Conservation (phyloP, 2,113 vertebrate genomes). For the Lates calcarifer region DNA sequence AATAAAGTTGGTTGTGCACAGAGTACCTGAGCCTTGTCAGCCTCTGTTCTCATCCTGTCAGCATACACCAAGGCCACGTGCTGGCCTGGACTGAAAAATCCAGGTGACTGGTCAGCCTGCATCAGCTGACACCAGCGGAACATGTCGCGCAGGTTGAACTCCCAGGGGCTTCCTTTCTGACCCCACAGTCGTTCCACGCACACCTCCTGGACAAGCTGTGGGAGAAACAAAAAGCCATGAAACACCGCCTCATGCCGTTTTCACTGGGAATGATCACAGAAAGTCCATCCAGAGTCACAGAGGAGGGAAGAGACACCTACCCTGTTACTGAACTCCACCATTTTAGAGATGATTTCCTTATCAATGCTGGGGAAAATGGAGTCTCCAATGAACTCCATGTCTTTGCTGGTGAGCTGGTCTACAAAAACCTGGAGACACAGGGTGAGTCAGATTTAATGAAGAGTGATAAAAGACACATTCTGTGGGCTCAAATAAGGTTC, state of each 20-base stretch:
- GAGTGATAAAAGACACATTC: background rate
- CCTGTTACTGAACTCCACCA: constrained; percentile 96
- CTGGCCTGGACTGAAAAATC: constrained; percentile 92
- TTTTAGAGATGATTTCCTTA: constrained; percentile 89
- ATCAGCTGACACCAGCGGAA: constrained; percentile 99
- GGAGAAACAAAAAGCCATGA: background rate
- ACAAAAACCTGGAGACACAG: constrained; percentile 89
- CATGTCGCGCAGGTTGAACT: constrained; percentile 97
- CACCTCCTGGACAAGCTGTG: constrained; percentile 91
- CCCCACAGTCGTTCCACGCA: constrained; percentile 92
- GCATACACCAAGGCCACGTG: constrained; percentile 94
- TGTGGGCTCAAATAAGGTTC: no score
- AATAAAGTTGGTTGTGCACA: background rate
- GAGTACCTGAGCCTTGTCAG: constrained; percentile 89
- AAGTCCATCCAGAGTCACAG: background rate
- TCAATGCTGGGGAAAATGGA: constrained; percentile 92
- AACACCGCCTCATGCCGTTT: background rate
- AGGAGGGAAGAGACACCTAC: constrained; percentile 75
- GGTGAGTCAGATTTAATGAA: background rate
- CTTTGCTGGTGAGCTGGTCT: constrained; percentile 92
- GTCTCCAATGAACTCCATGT: constrained; percentile 94
- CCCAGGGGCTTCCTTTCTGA: constrained; percentile 96
- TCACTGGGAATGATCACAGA: background rate
- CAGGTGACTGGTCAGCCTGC: constrained; percentile 93
- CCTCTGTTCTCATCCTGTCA: constrained; percentile 92